Percentiles rank a stretch among this genome's conserved stretches.
Conservation (phyloP, 2,797 vertebrate genomes). For the Coranthus polyacanthus region DNA sequence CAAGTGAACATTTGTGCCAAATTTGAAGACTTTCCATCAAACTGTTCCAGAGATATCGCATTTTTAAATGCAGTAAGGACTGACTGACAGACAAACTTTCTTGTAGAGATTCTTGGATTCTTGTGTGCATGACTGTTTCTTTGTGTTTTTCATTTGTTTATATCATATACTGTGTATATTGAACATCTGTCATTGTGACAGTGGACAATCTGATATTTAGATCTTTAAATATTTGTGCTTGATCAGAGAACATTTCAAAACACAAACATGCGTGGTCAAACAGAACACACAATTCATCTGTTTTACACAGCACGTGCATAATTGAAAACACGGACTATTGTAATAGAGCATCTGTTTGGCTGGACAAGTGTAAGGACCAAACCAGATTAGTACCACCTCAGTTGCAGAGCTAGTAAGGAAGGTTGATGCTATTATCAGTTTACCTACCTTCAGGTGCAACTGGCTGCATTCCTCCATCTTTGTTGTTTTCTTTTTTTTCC, state of each 20-base stretch:
- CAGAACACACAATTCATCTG: constrained; percentile 1
- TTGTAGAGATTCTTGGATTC: no score
- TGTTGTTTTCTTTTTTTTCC: constrained; percentile 12
- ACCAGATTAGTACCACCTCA: constrained; percentile 42
- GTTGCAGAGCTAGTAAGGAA: constrained; percentile 29
- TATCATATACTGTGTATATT: no score
- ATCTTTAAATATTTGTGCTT: not conserved
- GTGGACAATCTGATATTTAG: no score
- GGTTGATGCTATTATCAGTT: constrained; percentile 36
- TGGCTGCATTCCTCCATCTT: constrained; percentile 32
- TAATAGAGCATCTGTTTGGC: constrained; percentile 47
- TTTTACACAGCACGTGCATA: constrained; percentile 14
- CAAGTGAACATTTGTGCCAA: no score
- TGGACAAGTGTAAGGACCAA: constrained; percentile 44
- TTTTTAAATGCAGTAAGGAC: no score
- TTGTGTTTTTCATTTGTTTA: no score
- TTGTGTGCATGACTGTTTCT: no score
- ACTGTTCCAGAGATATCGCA: no score
- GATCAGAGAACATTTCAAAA: constrained; percentile 4
- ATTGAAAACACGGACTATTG: constrained; percentile 43
- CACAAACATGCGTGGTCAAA: constrained; percentile 9
- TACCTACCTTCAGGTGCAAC: constrained; percentile 50
- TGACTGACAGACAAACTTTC: no score
- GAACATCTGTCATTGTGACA: not conserved
- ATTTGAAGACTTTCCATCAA: no score